Evolutionary conservation across 35 echinoderm and acorn worm genomes (phyloP), one percentile per base, ranked within the genome.

Genomic region (Stichopus chloronotus): DNA sequence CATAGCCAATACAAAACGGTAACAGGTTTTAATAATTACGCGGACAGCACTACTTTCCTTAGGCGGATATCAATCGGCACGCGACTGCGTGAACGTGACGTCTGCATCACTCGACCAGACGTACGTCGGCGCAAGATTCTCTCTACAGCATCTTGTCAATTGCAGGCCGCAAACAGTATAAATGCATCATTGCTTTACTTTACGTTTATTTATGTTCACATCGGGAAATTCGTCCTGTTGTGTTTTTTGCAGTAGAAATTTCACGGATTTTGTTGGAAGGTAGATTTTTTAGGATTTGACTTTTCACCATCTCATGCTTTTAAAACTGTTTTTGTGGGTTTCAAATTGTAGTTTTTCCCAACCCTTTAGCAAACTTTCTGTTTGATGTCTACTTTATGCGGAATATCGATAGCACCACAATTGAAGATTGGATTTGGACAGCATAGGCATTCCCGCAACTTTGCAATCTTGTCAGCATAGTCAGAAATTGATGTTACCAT

Each of bases 191-290:
- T 91, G 90, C 90, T 91, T 91, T 91, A 72, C 52, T 91, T 91
- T 91, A 91, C 90, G 90, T 91, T 91, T 91, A 91, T 91, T 91
- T 91, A 91, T 91, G 90, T 91, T 91, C 90, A 91, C 90, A 78
- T 91, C 90, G 76, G 90, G 90, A 91, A 91, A 91, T 89, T 89
- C 90, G 76, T 91, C 90, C 90, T 91, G 90, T 91, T 91, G 90
- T 91, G 90, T 91, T 91, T 89, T 91, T 91, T 91, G 90, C 90
- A 78, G 90, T 91, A 91, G 90, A 91, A 91, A 91, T 91, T 91
- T 91, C 90, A 91, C 90, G 90, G 90, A 91, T 91, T 91, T 91
- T 91, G 90, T 91, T 91, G 76, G 90, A 91, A 77, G 90, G 69
- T 91, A 78, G 90, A 78, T 78, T 91, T 91, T 91, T 89, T 91